Evolutionary conservation across 2,888 invertebrate species (phyloP), one percentile per base, ranked within the genome.

Genomic region (Physocephala rufipes): DNA sequence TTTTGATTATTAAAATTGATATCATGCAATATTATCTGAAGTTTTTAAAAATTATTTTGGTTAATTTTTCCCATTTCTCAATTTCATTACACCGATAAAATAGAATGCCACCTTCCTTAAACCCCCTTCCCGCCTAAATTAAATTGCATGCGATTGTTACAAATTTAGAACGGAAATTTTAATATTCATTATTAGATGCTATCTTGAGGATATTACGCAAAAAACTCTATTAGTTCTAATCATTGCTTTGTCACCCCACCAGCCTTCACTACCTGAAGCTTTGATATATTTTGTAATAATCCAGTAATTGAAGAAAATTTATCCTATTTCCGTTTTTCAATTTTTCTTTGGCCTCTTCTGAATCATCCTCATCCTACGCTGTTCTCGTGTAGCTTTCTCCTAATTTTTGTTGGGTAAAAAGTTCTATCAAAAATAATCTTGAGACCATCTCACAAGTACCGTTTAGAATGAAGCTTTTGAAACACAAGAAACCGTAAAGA

Each of bases 391-490:
- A 13, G 7, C 19, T 3, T 1, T 55, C 13, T 55, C 19, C 2
- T 49, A 15, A 15, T 19, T 49, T 5, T 55, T 55, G 9, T 55
- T 24, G 24, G 12, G 13, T 16, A 19, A 55, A 1, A 55, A 55
- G 13, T 5, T 55, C 3, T 19, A 4, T 19, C 13, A 49, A 49
- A n/a, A 49, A 19, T 5, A 15, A 49, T 49, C 19, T n/a, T n/a
- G 83, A 80, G 86, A 84, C 86, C 86, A 86, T 86, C 86, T 86
- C 86, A 86, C 84, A 86, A 86, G 86, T 86, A 86, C 86, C 86
- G 84, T 82, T 83, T 84, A 82, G 82, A 84, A 82, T 69, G 75
- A 55, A 36, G 36, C 36, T 36, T 9, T 36, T 36, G 9, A 67
- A 74, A 72, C 49, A 76, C 63, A 67, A 71, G 73, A 76, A 67